Evolutionary conservation across 2,113 vertebrate genomes (phyloP).

Genomic region (Poeciliopsis occidentalis): DNA sequence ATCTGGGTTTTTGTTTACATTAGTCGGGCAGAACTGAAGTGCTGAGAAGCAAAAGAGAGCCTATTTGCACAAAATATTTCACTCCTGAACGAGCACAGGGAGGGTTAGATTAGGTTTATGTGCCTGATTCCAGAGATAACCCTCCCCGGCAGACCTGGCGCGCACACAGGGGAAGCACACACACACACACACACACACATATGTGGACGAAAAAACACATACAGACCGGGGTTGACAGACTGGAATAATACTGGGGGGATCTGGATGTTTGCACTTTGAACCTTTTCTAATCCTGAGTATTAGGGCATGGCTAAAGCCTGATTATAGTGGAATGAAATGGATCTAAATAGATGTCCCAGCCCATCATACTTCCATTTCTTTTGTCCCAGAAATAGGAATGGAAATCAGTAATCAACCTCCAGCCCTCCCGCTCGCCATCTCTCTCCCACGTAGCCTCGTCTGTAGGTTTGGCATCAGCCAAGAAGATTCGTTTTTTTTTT

Average conservation of each 20-base stretch:
- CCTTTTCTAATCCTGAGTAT: slow-evolving; percentile 77
- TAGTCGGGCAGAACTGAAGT: slow-evolving; percentile 37
- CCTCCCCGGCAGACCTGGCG: slow-evolving; percentile 64
- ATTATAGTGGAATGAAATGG: slow-evolving; percentile 77
- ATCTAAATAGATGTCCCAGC: slow-evolving; percentile 78
- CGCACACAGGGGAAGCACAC: slow-evolving; percentile 43
- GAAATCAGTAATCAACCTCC: slow-evolving; percentile 74
- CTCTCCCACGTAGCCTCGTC: slow-evolving; percentile 43
- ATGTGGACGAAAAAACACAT: slow-evolving; percentile 25
- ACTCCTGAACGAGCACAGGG: slow-evolving; percentile 74
- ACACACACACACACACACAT: slow-evolving; percentile 22
- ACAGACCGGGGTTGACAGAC: slow-evolving; percentile 71
- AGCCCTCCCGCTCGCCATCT: slow-evolving; percentile 43
- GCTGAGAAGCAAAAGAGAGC: slow-evolving; percentile 47
- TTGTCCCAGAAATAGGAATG: slow-evolving; percentile 76
- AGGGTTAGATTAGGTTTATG: slow-evolving; percentile 76
- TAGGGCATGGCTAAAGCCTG: slow-evolving; percentile 75
- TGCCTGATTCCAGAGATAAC: slow-evolving; percentile 76
- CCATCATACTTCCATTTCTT: slow-evolving; percentile 70
- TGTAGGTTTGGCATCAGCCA: slow-evolving; percentile 33
- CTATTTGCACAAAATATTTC: slow-evolving; percentile 78
- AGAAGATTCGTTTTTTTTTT: slow-evolving; percentile 61
- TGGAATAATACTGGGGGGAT: slow-evolving; percentile 73
- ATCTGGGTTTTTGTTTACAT: slow-evolving; percentile 69
- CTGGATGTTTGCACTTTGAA: slow-evolving; percentile 80